phyloP scores from a whole-genome alignment of 2,888 invertebrate species.

The Perizoma flavofasciatum region DNA sequence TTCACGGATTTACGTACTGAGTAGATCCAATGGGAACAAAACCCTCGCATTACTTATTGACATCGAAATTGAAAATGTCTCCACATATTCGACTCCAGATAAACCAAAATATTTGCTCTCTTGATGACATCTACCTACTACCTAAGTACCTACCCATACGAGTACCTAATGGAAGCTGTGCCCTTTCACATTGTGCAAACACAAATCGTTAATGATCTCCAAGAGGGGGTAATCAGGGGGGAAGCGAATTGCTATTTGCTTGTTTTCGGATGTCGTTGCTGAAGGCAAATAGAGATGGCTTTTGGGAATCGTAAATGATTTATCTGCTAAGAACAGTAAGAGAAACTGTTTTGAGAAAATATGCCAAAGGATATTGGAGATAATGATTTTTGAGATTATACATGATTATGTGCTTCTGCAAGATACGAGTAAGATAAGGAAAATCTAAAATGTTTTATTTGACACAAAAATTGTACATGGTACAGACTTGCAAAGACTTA shows the following conservation, averaged over 20 bases:
- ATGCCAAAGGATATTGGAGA: no score
- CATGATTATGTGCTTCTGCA: no score
- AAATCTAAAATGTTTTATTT: no score
- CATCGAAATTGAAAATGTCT: slow-evolving; percentile 25
- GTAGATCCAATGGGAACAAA: background rate
- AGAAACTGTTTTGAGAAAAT: background rate
- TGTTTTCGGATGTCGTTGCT: slow-evolving; percentile 27
- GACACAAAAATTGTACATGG: no score
- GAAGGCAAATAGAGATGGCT: slow-evolving; percentile 14
- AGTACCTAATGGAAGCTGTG: slow-evolving; percentile 23
- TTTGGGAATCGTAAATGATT: slow-evolving; percentile 12
- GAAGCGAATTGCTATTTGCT: slow-evolving; percentile 21
- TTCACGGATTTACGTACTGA: no score
- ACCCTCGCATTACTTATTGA: slow-evolving; percentile 17
- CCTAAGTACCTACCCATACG: slow-evolving; percentile 7
- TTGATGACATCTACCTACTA: slow-evolving; percentile 25
- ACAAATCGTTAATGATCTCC: slow-evolving; percentile 29
- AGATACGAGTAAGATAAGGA: no score
- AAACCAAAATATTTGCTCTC: slow-evolving; percentile 36
- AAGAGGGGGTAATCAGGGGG: slow-evolving; percentile 14
- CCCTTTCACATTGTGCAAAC: slow-evolving; percentile 29
- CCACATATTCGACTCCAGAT: slow-evolving; percentile 17
- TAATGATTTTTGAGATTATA: no score
- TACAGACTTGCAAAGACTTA: no score
- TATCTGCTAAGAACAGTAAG: background rate